Base-by-base conservation (phyloP, 1,140 invertebrate genomes). In the Ips typographus region DNA sequence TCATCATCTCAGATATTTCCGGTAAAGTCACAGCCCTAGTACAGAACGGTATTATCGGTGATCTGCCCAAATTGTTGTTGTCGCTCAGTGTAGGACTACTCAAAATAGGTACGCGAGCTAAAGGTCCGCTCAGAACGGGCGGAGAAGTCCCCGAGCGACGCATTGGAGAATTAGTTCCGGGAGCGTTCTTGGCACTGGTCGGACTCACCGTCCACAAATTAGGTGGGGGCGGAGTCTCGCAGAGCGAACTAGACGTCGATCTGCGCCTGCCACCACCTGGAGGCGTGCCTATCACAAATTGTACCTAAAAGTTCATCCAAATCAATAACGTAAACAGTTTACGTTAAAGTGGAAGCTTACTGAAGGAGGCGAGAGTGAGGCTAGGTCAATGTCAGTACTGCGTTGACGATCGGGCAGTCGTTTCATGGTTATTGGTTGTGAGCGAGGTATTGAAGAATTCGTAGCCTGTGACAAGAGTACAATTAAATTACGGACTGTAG, bases 251-350 rank as follows among this genome's bases (percentile, higher is more conserved):
- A 65, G 87, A 85, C 0, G 88, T 88, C 39, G 88, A 85, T 61
- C 88, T 86, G 71, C 89, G 85, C 74, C 88, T 85, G 41, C 83
- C 84, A 74, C 87, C 86, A 47, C 86, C 86, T 4, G 94, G 94
- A 42, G 94, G 93, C 51, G 94, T 94, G n/a, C 93, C 93, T 81
- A 96, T 92, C 53, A 89, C 89, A 82, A 95, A 96, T 77, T 95
- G 93, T 57, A 94, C 89, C 88, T 88, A 59, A 47, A 74, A 70
- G 68, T 71, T 37, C 47, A 66, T 58, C 4, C 5, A 47, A 40
- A 40, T 59, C 5, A 3, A 59, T 61, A 58, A 37, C 47, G 49
- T 43, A 47, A 47, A 5, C 44, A 7, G 57, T 42, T 41, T 8
- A 40, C 41, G 40, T 59, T 6, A 22, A 41, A 42, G 7, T 4